phyloP scores from a whole-genome alignment of 2,888 invertebrate genomes.

The Tricholauxania praeusta region DNA sequence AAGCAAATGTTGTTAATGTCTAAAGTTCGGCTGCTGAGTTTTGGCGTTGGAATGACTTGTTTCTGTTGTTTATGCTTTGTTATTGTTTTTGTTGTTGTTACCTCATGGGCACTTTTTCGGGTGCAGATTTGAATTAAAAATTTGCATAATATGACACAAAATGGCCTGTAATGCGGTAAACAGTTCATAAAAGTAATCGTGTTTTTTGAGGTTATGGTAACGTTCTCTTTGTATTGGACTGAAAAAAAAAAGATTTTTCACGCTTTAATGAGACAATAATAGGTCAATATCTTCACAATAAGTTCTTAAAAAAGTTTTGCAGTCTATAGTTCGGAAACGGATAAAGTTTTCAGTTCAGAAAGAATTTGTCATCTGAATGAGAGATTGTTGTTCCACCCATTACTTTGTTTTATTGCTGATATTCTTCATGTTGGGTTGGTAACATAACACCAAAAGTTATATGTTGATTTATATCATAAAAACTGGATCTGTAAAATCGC shows the following conservation, averaged over 20 bases:
- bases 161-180: constrained; percentile 63
- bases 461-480: no score
- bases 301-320: background rate
- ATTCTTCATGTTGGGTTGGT: no score
- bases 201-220: constrained; percentile 2
- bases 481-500: no score
- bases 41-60: background rate
- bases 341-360: no score
- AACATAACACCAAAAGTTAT: no score
- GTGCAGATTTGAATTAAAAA: constrained; percentile 38
- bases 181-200: constrained; percentile 64
- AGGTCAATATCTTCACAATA: background rate
- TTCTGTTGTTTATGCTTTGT: constrained; percentile 9
- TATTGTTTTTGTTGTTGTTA: constrained; percentile 17
- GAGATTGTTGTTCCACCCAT: no score
- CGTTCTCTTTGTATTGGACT: background rate
- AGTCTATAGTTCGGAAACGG: no score
- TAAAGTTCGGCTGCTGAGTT: constrained; percentile 2
- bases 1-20: background rate
- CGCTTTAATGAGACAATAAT: no score
- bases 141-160: constrained; percentile 47
- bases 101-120: constrained; percentile 28
- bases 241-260: background rate
- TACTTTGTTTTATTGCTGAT: no score
- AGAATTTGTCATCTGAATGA: no score